Base-by-base conservation (phyloP, 2,888 invertebrate species). In the Macrophya annulata region DNA sequence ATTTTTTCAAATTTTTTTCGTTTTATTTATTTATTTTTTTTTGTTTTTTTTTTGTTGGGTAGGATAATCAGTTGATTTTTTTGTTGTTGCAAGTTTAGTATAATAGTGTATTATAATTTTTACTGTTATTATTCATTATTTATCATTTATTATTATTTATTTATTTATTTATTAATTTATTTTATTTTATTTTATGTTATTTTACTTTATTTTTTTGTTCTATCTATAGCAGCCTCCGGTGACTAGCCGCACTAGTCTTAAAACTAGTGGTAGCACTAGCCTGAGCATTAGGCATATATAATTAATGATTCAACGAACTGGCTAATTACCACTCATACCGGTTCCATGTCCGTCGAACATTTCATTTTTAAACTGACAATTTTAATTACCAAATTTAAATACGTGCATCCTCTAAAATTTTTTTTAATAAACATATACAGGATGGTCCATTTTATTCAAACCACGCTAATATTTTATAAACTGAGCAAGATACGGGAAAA, bases 241-340 rank as follows among this genome's bases (percentile, higher is more conserved):
- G 91, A 92, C 91, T 92, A 92, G 92, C 90, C 87, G 90, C 91
- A 91, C 92, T 91, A 91, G 92, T 90, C 90, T 87, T 86, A 31
- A 88, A 81, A 89, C 90, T 91, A 92, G 91, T 89, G 88, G 90
- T 89, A 91, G 90, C 91, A 90, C 91, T 92, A 92, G 91, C 89
- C 90, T 91, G 92, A 93, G 91, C 91, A 89, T 91, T 91, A 91
- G 90, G 90, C 90, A 88, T 90, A 88, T 88, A 62, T 68, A 45
- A 83, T 68, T 68, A 48, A 68, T 81, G 10, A 17, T 62, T 81
- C 40, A 43, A 81, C 40, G 62, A 43, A 81, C 81, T 77, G 25
- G 40, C 43, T 43, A n/a, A 43, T 43, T 62, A 68, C 15, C 31
- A 76, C 31, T 15, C 25, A 76, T 10, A 21, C 51, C 25, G 21